These are phyloP conservation scores for Pitangus sulphuratus DNA, from an alignment of 2,797 vertebrate species.

Conservation along the genomic window DNA sequence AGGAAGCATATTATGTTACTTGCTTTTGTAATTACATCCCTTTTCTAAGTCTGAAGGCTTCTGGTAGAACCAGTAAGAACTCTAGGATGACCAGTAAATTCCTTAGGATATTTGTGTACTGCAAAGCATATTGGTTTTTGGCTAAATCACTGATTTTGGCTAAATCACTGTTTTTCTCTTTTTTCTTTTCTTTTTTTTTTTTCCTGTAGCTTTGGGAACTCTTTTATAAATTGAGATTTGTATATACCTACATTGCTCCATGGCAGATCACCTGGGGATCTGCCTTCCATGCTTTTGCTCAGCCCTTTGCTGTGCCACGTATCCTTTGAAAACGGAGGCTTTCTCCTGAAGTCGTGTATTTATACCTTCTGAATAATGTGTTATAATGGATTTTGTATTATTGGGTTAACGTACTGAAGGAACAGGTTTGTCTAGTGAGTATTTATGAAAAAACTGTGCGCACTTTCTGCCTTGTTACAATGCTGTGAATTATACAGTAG, in stretches of 20 bases:
- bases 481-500: neutral
- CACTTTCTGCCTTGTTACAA: neutral
- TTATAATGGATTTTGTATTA: neutral
- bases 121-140: neutral
- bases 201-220: conserved; percentile 91
- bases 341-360: neutral
- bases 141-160: neutral
- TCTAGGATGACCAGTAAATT: neutral
- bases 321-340: conserved; percentile 82
- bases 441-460: neutral
- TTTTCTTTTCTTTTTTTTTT: neutral
- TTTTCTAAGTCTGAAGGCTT: neutral
- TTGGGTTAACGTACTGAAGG: neutral
- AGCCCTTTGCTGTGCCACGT: conserved; percentile 98
- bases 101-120: neutral
- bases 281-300: conserved; percentile 97
- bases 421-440: neutral
- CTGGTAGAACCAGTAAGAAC: neutral
- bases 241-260: conserved; percentile 97
- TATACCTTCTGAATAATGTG: neutral
- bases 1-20: neutral
- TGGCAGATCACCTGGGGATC: conserved; percentile 99
- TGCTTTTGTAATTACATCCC: neutral
- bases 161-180: neutral
- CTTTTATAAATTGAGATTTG: conserved; percentile 95